phyloP scores from a whole-genome alignment of 1,140 invertebrate species.

The Melanaphis sacchari region DNA sequence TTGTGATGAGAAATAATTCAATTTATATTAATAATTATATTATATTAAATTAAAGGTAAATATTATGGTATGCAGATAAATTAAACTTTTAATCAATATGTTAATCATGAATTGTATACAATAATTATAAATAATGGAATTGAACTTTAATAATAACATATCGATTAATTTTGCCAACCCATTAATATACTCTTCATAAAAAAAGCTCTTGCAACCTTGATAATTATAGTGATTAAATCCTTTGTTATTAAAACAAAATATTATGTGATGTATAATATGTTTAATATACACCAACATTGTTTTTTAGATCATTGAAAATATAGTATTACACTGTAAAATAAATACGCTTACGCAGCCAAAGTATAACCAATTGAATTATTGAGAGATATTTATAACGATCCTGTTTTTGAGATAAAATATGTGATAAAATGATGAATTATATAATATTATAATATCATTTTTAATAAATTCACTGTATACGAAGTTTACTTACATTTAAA shows the following conservation, averaged over 20 bases:
- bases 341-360: neutral
- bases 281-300: neutral
- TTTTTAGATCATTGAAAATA: neutral
- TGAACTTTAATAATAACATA: neutral
- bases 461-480: neutral
- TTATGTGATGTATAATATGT: neutral
- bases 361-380: neutral
- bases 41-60: neutral
- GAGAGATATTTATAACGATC: conserved; percentile 1
- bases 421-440: neutral
- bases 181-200: neutral
- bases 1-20: neutral
- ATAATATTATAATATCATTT: neutral
- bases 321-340: conserved; percentile 21
- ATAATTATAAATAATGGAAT: conserved; percentile 2
- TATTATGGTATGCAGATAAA: neutral
- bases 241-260: neutral
- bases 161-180: neutral
- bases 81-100: conserved; percentile 1
- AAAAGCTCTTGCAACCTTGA: neutral
- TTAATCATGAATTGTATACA: neutral
- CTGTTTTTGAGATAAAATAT: neutral
- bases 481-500: neutral
- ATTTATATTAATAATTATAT: neutral
- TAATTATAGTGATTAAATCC: neutral